These are phyloP conservation scores for Bombyx mori DNA, from an alignment of 1,140 invertebrate genomes.

Conservation along the genomic window DNA sequence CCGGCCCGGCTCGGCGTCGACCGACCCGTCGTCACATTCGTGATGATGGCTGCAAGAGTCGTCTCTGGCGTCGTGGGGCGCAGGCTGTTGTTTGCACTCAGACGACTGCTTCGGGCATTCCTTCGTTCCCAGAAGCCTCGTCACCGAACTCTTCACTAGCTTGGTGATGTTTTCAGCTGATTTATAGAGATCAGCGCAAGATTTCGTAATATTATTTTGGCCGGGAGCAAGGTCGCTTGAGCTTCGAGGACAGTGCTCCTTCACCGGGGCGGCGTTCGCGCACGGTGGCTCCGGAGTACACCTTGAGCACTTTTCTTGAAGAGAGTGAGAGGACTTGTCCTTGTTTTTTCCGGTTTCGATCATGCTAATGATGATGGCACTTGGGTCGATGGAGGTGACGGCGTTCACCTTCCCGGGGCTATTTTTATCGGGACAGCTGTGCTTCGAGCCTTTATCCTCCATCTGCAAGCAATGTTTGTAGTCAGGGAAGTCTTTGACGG, in stretches of 20 bases:
- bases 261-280: not conserved
- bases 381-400: constrained; percentile 2
- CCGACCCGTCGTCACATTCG: not conserved
- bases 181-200: no score
- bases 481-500: constrained; percentile 20
- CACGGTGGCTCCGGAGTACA: not conserved
- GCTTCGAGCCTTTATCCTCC: not conserved
- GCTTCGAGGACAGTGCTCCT: not conserved
- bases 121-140: not conserved
- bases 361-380: no score
- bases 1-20: constrained; percentile 17
- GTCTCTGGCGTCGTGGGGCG: not conserved
- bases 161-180: no score
- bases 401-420: constrained; percentile 2
- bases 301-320: not conserved
- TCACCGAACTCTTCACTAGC: no score
- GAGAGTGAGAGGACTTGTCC: not conserved
- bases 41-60: not conserved
- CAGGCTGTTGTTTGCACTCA: not conserved
- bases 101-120: not conserved
- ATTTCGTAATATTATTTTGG: not conserved
- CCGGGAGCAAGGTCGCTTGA: not conserved
- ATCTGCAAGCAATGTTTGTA: constrained; percentile 16
- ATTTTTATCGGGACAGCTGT: not conserved
- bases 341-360: constrained; percentile 1